Base-by-base conservation (phyloP, 2,797 vertebrate genomes). In the Chelmon rostratus region DNA sequence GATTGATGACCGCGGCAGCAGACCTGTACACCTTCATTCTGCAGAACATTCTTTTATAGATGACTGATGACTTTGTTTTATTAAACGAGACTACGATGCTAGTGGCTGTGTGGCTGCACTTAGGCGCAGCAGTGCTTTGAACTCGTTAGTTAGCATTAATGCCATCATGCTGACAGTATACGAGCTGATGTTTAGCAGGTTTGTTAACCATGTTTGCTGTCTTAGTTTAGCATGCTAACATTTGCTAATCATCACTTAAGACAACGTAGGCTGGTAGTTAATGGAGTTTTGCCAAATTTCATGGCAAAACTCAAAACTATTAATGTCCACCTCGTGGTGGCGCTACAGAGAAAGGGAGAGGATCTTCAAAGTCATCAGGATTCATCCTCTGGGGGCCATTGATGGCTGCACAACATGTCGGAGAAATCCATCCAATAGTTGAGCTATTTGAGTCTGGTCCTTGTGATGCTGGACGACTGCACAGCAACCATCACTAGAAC, bases 1-100 rank as follows among this genome's bases (percentile, higher is more conserved):
- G 77, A 88, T 79, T 74, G 33, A 88, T 54, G 25, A 38, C 59
- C 0, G 1, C 54, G 68, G 61, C 37, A 38, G 52, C 16, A 67
- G 67, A 38, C 50, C 33, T 49, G 23, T 23, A 67, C 61, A 80
- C 38, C 71, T 87, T 81, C 59, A 64, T 70, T 81, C 66, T 82
- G 44, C n/a, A 19, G 15, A n/a, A 11, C 9, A 50, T 57, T 49
- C 16, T 57, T 73, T 63, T 44, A 47, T 1, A 67, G 19, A 54
- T 73, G 57, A 82, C 53, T 69, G 57, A 76, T 63, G 63, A 28
- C 33, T 67, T 61, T 21, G 15, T 72, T 65, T 62, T 47, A 37
- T 46, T 65, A 31, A 73, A 58, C 3, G 44, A 40, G 54, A 6
- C 68, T 7, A 58, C 46, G 11, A 23, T 16, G 18, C 28, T 3